Evolutionary conservation across 2,888 invertebrate genomes (phyloP), one percentile per base, ranked within the genome.

Genomic region (Acleris cristana): DNA sequence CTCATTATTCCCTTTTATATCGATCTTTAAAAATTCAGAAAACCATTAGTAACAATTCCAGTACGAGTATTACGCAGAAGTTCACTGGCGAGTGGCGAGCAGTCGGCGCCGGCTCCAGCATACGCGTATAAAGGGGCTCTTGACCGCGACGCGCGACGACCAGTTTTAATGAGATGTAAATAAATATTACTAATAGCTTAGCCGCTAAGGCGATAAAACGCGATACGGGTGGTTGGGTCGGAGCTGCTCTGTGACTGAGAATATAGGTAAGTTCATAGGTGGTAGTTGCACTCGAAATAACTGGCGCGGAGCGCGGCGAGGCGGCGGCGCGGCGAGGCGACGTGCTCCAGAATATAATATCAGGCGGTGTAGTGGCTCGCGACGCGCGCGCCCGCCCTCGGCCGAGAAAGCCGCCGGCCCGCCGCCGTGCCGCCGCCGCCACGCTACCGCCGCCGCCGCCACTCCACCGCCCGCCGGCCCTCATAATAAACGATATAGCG

Each of bases 261-360:
- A 62, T 19, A 87, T 89, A 88, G 88, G 86, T 87, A 89, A 87
- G 86, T 87, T 89, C 88, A 89, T 89, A 91, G 90, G 88, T 90
- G 89, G 86, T 87, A 84, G 88, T 86, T 86, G 87, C 85, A 90
- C 92, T 92, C 86, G 92, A 93, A 87, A 93, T 91, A 90, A 93
- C 93, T 86, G 89, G 84, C 82, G 89, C 86, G 90, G 56, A 40
- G 56, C 16, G 90, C 82, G 90, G 88, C 61, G 92, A 86, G 74
- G 83, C 83, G 85, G 82, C 91, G 87, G 84, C 82, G 90, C 82
- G 90, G 88, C 61, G 92, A 86, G 74, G 83, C 83, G 85, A 82
- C 91, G 87, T 92, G 92, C 89, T 94, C 93, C 85, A 92, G 92
- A 92, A 92, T 92, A 92, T 90, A 90, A 92, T 92, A 92, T 91